Base-by-base conservation (phyloP, 2,888 invertebrate genomes). In the Rhimphoctona megacephalus region DNA sequence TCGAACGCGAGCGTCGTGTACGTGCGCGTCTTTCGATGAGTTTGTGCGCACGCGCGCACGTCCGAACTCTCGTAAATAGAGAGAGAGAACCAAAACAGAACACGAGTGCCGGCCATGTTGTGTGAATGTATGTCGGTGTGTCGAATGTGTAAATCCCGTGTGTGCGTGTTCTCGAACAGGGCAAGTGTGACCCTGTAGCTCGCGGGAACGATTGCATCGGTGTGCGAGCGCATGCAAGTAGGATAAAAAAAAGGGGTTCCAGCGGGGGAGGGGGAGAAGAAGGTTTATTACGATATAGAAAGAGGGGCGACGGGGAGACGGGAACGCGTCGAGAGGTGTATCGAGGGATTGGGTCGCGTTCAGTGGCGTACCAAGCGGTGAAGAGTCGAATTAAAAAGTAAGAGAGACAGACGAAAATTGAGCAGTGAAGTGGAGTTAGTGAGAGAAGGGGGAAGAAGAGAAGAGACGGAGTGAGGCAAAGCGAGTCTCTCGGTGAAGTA, bases 141-240 rank as follows among this genome's bases (percentile, higher is more conserved):
- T 78, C 25, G 52, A 69, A 61, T 46, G 22, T 22, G 36, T 33
- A 43, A 25, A 43, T 19, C 64, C 67, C 9, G 72, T 54, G 73
- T 81, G 87, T 89, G 87, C 81, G 87, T 77, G 52, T 22, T 57
- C 61, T 83, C 81, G 83, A n/a, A 86, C 78, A 85, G 46, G 79
- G 85, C 77, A 85, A 80, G 89, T 89, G 83, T 89, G 83, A 83
- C 76, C 87, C 81, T 78, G 87, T 77, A 67, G 72, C 69, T 83
- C 64, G 78, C 84, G 64, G 36, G 64, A 76, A 74, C 66, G 74
- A 49, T 61, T 86, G 89, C 82, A 81, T 87, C 83, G 83, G 87
- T 81, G 85, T 78, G 83, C 57, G 87, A 77, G 82, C 83, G 88
- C 83, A 87, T 88, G 87, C 82, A 83, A 83, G 83, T 85, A 72